These are phyloP conservation scores for Pluvialis apricaria DNA, from an alignment of 2,113 vertebrate genomes.

Conservation along the genomic window DNA sequence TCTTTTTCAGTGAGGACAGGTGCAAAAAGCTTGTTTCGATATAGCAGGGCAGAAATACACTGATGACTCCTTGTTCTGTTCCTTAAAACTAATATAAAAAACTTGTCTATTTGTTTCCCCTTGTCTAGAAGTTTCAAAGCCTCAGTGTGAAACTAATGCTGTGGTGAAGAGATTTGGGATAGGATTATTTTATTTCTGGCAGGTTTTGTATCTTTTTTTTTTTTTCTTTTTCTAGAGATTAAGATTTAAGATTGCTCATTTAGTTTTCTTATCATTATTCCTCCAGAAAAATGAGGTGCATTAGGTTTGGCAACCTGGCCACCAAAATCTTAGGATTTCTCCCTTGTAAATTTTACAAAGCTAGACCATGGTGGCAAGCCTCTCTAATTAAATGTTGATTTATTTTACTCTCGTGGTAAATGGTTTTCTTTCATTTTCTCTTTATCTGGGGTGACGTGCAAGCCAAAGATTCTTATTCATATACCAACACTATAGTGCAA, in stretches of 20 bases:
- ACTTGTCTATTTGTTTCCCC: neutral
- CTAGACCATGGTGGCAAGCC: neutral
- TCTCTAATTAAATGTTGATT: neutral
- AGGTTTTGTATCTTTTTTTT: neutral
- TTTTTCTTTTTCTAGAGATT: neutral
- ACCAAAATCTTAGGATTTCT: neutral
- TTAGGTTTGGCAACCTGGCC: neutral
- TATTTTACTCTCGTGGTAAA: neutral
- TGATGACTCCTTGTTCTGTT: neutral
- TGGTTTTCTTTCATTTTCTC: neutral
- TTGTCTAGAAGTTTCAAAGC: neutral
- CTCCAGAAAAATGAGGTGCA: neutral
- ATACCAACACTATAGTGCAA: neutral
- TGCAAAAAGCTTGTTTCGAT: neutral
- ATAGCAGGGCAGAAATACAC: neutral
- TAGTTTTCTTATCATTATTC: neutral
- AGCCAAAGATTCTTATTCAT: neutral
- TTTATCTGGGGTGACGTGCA: neutral
- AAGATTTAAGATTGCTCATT: neutral
- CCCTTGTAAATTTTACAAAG: neutral
- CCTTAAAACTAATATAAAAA: neutral
- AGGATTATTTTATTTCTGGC: neutral
- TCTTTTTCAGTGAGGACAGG: neutral
- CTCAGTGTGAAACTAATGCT: neutral
- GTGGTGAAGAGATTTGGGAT: neutral